A percentile compares a stretch with the other conserved stretches of the same genome.
Evolutionary conservation across 1,140 invertebrate species (phyloP).

Genomic region (Drosophila melanica): DNA sequence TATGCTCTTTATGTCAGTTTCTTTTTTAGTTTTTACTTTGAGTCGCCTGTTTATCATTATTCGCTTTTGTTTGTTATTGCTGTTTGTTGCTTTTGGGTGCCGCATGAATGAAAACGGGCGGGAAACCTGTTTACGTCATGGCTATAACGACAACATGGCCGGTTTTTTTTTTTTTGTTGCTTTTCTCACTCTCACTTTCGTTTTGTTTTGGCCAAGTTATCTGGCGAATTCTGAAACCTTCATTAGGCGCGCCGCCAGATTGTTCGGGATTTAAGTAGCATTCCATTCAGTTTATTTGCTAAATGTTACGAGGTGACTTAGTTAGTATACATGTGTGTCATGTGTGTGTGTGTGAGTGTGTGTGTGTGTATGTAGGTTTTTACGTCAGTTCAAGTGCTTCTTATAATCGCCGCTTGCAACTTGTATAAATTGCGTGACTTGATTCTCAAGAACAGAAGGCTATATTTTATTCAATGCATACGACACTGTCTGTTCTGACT

Average conservation of each 20-base stretch:
- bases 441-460: constrained; percentile 48
- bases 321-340: neutral
- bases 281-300: constrained; percentile 13
- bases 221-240: constrained; percentile 66
- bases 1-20: constrained; percentile 2
- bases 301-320: constrained; percentile 23
- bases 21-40: constrained; percentile 18
- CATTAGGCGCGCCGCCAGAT: constrained; percentile 56
- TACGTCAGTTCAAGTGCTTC: constrained; percentile 61
- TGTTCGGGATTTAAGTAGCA: constrained; percentile 23
- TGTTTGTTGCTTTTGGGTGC: constrained; percentile 36
- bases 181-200: constrained; percentile 69
- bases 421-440: constrained; percentile 69
- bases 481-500: constrained; percentile 8
- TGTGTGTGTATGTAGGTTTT: neutral
- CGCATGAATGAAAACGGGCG: constrained; percentile 59
- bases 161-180: constrained; percentile 54
- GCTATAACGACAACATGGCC: constrained; percentile 62
- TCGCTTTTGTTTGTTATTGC: constrained; percentile 69
- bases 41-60: constrained; percentile 70
- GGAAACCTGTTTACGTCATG: constrained; percentile 75
- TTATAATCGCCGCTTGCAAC: constrained; percentile 47
- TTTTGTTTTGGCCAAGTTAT: constrained; percentile 35
- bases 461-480: constrained; percentile 15
- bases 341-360: neutral